phyloP scores from a whole-genome alignment of 2,113 vertebrate genomes.

The Oncorhynchus tshawytscha region DNA sequence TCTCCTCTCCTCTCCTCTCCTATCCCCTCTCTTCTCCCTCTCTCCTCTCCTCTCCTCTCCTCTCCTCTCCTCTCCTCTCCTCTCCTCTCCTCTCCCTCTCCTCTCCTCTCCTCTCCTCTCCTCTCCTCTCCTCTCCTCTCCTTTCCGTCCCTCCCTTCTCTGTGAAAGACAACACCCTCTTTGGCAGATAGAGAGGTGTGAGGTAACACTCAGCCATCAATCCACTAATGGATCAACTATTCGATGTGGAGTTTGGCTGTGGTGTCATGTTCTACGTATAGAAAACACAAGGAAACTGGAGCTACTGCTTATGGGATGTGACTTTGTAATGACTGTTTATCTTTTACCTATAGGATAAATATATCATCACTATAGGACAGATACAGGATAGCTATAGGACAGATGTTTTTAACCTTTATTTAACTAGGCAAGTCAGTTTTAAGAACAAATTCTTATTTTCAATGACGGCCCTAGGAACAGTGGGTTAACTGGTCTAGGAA shows the following conservation, averaged over 20 bases:
- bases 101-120: too few species aligned
- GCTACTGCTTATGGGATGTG: not conserved
- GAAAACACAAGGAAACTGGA: too few species aligned
- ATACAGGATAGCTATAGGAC: too few species aligned
- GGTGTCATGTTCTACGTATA: conserved; percentile 20
- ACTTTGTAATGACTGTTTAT: not conserved
- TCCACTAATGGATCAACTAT: conserved; percentile 10
- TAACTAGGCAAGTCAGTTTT: too few species aligned
- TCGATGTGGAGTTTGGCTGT: not conserved
- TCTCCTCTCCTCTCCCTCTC: too few species aligned
- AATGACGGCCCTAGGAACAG: too few species aligned
- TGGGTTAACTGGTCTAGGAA: too few species aligned
- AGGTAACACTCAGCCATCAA: conserved; percentile 31
- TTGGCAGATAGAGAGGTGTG: conserved; percentile 36
- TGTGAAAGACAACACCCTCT: conserved; percentile 44
- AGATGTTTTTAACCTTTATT: too few species aligned
- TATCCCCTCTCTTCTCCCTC: too few species aligned
- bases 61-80: not conserved
- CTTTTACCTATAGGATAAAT: not conserved
- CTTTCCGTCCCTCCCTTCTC: conserved; percentile 21
- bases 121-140: not conserved
- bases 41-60: too few species aligned
- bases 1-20: conserved; percentile 18
- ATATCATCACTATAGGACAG: too few species aligned
- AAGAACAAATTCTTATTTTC: too few species aligned